Evolutionary conservation across 1,140 invertebrate genomes (phyloP).

Genomic region (Neodiprion fabricii): DNA sequence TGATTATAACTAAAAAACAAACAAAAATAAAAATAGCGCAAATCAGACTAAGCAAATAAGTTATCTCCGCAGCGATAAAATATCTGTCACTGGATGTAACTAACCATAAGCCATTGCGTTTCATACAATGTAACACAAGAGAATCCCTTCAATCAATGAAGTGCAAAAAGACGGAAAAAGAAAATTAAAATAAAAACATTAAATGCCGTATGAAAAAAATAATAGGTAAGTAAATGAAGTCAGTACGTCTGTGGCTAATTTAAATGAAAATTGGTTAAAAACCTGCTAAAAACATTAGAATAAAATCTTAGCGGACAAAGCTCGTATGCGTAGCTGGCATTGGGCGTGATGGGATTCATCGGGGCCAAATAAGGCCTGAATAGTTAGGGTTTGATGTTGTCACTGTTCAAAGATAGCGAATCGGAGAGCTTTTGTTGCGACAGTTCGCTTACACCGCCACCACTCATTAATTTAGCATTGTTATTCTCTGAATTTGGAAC

Average conservation of each 20-base stretch:
- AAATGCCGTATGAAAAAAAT: background rate
- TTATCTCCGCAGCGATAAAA: background rate
- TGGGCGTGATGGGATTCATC: conserved; percentile 26
- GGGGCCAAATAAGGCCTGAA: conserved; percentile 58
- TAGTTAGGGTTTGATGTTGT: conserved; percentile 61
- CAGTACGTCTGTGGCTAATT: conserved; percentile 36
- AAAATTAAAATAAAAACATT: too few relatives aligned
- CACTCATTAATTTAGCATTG: conserved; percentile 58
- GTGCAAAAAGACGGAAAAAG: background rate
- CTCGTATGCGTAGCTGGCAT: conserved; percentile 42
- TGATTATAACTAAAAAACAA: background rate
- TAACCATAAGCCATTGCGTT: background rate
- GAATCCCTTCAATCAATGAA: background rate
- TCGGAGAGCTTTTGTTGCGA: conserved; percentile 51
- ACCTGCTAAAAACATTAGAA: conserved; percentile 54
- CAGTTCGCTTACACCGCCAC: conserved; percentile 51
- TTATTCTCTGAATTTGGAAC: conserved; percentile 56
- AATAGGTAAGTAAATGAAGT: background rate
- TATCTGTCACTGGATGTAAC: background rate
- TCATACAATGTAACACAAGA: background rate
- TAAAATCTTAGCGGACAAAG: conserved; percentile 51
- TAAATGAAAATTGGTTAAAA: conserved; percentile 56
- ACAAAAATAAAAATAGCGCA: background rate
- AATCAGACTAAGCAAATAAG: background rate
- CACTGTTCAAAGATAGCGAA: conserved; percentile 61